phyloP scores from a whole-genome alignment of 2,888 invertebrate species.

The Syrista parreyssii region DNA sequence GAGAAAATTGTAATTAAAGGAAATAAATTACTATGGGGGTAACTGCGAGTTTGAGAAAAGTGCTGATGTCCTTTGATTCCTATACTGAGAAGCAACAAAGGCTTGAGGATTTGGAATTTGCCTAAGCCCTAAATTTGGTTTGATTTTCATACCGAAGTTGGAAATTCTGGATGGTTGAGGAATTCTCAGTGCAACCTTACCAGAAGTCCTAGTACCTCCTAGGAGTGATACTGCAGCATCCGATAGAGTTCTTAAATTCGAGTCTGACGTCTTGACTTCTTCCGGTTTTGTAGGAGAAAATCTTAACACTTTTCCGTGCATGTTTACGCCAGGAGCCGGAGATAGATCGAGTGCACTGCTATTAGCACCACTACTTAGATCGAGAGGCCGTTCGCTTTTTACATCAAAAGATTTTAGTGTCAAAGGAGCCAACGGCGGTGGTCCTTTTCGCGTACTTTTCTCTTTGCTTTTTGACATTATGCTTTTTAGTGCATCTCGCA shows the following conservation, averaged over 20 bases:
- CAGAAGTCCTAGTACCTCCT: conserved; percentile 1
- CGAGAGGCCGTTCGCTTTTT: conserved; percentile 39
- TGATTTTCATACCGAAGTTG: conserved; percentile 57
- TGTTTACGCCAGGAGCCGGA: conserved; percentile 26
- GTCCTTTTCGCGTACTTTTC: conserved; percentile 37
- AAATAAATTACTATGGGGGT: conserved; percentile 17
- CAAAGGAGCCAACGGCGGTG: conserved; percentile 56
- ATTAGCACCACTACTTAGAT: conserved; percentile 48
- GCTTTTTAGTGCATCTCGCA: conserved; percentile 55
- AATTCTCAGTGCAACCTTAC: conserved; percentile 54
- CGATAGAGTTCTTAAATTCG: conserved; percentile 52
- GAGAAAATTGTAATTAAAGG: too few species aligned
- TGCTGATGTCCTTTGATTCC: conserved; percentile 52
- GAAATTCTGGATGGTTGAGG: conserved; percentile 57
- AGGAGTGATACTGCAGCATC: conserved; percentile 55
- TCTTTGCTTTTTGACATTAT: conserved; percentile 46
- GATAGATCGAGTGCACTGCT: conserved; percentile 50
- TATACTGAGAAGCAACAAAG: conserved; percentile 60
- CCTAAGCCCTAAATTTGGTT: conserved; percentile 62
- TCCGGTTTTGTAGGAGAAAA: conserved; percentile 25
- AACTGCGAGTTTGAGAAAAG: conserved; percentile 42
- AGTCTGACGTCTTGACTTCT: conserved; percentile 47
- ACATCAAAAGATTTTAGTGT: not conserved
- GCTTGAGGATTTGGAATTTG: conserved; percentile 66
- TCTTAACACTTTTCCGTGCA: not conserved